Base-by-base conservation (phyloP, 2,888 invertebrate genomes). In the Tetropium fuscum region DNA sequence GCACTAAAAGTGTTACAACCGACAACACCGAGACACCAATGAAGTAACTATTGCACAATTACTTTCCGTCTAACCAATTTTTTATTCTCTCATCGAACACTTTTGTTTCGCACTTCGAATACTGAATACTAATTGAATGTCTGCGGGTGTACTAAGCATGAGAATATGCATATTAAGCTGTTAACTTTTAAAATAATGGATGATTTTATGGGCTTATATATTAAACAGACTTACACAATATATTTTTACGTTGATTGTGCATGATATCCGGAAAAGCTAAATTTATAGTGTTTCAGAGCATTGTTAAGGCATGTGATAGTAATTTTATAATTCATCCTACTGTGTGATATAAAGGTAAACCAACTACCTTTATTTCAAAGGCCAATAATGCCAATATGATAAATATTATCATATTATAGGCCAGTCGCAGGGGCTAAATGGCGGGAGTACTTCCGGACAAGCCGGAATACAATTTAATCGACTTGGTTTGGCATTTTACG, bases 31-130 rank as follows among this genome's bases (percentile, higher is more conserved):
- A 67, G 71, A 69, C 71, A 68, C 66, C 64, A 72, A 74, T 78
- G 76, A 75, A 75, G 76, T 78, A 78, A 78, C 68, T 66, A 66
- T 77, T 77, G 75, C 74, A 71, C 75, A 78, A 78, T 72, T 64
- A 60, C 68, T 64, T 66, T 66, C 66, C 60, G 62, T 53, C 58
- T 58, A 38, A 34, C 32, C 36, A 51, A 59, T 57, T 56, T 58
- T 59, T 51, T 25, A 58, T 40, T 54, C 38, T 61, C 61, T 57
- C 61, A 61, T 53, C 57, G 53, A 53, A 44, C 45, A 51, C 53
- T 47, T 57, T 58, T 48, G 58, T 58, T 45, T 20, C 48, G 10
- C 11, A 18, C 48, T 22, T 58, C 43, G 27, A 43, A 32, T 47
- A 36, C 30, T 47, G 58, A 53, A 58, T 61, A 49, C 44, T 58